A percentile compares a stretch with the other conserved stretches of the same genome.
These are phyloP conservation scores for Apodemia mormo DNA, from an alignment of 2,888 invertebrate species.

Conservation along the genomic window DNA sequence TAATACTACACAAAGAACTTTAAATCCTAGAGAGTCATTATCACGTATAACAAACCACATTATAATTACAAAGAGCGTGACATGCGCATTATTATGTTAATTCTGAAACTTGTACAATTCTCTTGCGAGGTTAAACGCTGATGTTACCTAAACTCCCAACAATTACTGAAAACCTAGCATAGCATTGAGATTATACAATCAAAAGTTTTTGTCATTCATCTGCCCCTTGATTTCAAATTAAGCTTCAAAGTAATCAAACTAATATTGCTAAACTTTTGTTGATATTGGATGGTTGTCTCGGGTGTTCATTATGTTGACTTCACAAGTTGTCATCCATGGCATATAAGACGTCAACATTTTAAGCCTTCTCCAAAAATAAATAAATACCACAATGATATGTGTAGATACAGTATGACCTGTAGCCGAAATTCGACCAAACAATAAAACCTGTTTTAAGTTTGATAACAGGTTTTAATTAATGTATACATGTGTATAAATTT, in stretches of 20 bases:
- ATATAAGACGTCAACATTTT: background rate
- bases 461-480: no score
- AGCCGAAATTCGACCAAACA: no score
- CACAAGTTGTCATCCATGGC: background rate
- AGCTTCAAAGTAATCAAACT: slow-evolving; percentile 14
- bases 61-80: slow-evolving; percentile 13
- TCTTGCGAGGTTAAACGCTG: slow-evolving; percentile 6
- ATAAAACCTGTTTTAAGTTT: no score
- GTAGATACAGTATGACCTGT: no score
- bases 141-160: background rate
- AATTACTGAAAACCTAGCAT: slow-evolving; percentile 11
- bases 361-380: no score
- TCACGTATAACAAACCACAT: slow-evolving; percentile 12
- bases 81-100: slow-evolving; percentile 10
- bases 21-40: slow-evolving; percentile 1
- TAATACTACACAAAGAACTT: background rate
- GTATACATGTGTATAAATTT: no score
- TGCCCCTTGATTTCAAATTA: slow-evolving; percentile 9
- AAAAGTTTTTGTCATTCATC: slow-evolving; percentile 9
- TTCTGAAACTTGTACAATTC: slow-evolving; percentile 13
- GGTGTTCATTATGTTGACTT: background rate
- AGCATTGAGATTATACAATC: slow-evolving; percentile 12
- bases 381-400: no score
- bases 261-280: slow-evolving; percentile 14
- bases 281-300: background rate